phyloP scores from a whole-genome alignment of 2,797 vertebrate genomes.

The Lutjanus argentimaculatus region DNA sequence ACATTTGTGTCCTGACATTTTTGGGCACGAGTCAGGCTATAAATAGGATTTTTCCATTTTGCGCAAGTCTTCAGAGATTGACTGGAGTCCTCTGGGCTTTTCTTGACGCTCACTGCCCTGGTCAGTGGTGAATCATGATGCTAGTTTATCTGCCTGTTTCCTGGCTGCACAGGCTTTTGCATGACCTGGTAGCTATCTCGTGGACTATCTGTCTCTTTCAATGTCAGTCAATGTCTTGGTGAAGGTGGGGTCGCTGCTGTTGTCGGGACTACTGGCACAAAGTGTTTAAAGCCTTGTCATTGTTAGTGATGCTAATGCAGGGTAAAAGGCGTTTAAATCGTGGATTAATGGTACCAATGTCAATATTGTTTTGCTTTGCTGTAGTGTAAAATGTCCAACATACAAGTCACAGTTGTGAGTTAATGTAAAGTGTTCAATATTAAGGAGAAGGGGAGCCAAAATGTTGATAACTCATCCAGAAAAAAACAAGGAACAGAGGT shows the following conservation, averaged over 20 bases:
- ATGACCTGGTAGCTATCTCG: constrained; percentile 28
- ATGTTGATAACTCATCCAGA: not conserved
- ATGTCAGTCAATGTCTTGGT: constrained; percentile 42
- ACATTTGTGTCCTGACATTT: constrained; percentile 70
- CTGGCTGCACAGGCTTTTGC: constrained; percentile 38
- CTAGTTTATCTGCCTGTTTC: constrained; percentile 43
- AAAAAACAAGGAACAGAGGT: not conserved
- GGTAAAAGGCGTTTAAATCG: constrained; percentile 32
- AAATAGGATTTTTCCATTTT: constrained; percentile 72
- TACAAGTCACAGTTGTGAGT: not conserved
- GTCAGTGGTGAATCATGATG: constrained; percentile 63
- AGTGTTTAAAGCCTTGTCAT: constrained; percentile 33
- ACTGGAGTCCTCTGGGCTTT: constrained; percentile 61
- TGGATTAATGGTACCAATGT: constrained; percentile 7
- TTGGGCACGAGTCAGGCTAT: constrained; percentile 58
- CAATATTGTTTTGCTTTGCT: constrained; percentile 4
- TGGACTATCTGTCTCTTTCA: constrained; percentile 37
- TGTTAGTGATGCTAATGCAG: constrained; percentile 37
- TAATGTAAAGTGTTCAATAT: constrained; percentile 9
- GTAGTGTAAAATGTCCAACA: not conserved
- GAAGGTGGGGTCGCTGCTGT: constrained; percentile 31
- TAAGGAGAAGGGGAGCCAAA: not conserved
- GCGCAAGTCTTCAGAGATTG: constrained; percentile 65
- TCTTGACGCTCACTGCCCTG: constrained; percentile 54
- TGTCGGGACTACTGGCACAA: constrained; percentile 20